Conservation (phyloP, 2,113 vertebrate genomes). For the Oryzias celebensis region DNA sequence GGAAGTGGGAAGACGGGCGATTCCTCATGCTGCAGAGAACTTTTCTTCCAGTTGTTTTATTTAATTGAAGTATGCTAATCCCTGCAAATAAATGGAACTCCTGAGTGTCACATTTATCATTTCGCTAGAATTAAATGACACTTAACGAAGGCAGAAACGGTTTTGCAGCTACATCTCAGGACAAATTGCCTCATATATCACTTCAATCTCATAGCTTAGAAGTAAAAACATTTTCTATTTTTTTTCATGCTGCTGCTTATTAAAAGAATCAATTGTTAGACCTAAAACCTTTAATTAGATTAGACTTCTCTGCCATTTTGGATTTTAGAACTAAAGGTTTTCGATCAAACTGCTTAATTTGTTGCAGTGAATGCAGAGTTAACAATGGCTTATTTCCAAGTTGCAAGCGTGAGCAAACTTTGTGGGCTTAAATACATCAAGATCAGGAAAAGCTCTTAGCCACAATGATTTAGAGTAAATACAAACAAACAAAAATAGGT, state of each 20-base stretch:
- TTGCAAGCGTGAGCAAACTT: constrained; percentile 11
- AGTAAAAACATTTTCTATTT: constrained; percentile 3
- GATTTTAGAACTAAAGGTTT: constrained; percentile 17
- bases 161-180: constrained; percentile 13
- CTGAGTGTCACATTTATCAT: constrained; percentile 26
- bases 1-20: constrained; percentile 7
- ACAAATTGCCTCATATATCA: constrained; percentile 30
- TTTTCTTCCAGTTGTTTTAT: constrained; percentile 28
- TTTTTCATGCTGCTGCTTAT: constrained; percentile 5
- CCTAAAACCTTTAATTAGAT: constrained; percentile 3
- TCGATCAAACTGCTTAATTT: constrained; percentile 15
- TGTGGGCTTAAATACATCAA: constrained; percentile 23
- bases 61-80: constrained; percentile 11
- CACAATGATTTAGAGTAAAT: background rate
- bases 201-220: constrained; percentile 25
- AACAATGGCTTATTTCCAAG: constrained; percentile 21
- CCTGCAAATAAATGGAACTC: constrained; percentile 15
- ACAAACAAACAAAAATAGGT: background rate
- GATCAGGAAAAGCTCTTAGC: constrained; percentile 4
- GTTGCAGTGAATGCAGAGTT: constrained; percentile 4
- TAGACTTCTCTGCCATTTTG: constrained; percentile 1
- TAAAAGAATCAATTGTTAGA: constrained; percentile 2
- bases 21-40: constrained; percentile 15
- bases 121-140: constrained; percentile 17
- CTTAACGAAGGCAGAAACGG: constrained; percentile 8